phyloP scores from a whole-genome alignment of 2,113 vertebrate species.

The Daphoenositta chrysoptera region DNA sequence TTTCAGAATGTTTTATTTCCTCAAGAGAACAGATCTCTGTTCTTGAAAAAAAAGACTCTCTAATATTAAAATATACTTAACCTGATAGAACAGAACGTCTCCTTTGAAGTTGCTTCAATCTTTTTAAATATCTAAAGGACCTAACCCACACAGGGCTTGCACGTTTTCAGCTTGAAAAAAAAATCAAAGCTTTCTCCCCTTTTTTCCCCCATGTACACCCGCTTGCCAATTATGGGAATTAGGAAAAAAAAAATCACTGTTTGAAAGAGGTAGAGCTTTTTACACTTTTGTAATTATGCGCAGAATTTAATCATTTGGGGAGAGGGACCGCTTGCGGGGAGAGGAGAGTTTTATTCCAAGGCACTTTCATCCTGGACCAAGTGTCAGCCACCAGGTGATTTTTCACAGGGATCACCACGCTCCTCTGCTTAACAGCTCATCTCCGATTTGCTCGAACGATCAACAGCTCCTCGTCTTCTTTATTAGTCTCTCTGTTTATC shows the following conservation, averaged over 20 bases:
- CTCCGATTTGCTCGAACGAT: background rate
- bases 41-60: background rate
- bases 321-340: background rate
- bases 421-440: background rate
- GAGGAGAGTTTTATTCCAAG: background rate
- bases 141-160: slow-evolving; percentile 55
- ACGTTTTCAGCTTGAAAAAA: slow-evolving; percentile 36
- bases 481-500: slow-evolving; percentile 51
- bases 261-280: slow-evolving; percentile 22
- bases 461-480: slow-evolving; percentile 7
- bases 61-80: slow-evolving; percentile 63
- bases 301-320: background rate
- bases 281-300: slow-evolving; percentile 27
- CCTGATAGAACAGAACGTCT: slow-evolving; percentile 61
- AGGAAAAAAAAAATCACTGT: slow-evolving; percentile 2
- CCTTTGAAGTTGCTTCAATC: slow-evolving; percentile 65
- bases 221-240: slow-evolving; percentile 37
- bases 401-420: background rate
- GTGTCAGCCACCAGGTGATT: slow-evolving; percentile 27
- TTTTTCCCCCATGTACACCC: slow-evolving; percentile 20
- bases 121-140: slow-evolving; percentile 65
- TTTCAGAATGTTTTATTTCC: slow-evolving; percentile 38
- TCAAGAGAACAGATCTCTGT: slow-evolving; percentile 38
- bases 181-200: slow-evolving; percentile 55
- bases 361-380: background rate